Evolutionary conservation across 1,140 invertebrate genomes (phyloP).

Genomic region (Drosophila nikananu): DNA sequence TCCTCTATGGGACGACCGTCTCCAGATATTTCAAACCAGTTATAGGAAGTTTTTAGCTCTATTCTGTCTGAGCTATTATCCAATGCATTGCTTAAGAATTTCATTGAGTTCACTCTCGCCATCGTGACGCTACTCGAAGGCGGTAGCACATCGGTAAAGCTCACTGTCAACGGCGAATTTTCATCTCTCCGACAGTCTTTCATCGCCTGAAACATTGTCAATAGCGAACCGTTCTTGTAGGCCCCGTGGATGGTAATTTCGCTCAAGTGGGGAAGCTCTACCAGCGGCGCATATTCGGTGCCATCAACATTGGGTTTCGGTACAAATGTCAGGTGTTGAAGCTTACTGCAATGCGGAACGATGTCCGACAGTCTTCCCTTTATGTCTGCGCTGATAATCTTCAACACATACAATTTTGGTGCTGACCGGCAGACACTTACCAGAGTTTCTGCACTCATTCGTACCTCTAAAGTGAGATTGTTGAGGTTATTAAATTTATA

Average conservation of each 20-base stretch:
- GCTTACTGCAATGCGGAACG: neutral
- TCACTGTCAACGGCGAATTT: too few relatives aligned
- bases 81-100: neutral
- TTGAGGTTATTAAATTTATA: too few relatives aligned
- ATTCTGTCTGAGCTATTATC: neutral
- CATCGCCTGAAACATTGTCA: neutral
- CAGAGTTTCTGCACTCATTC: neutral
- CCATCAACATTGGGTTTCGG: neutral
- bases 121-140: neutral
- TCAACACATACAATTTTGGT: neutral
- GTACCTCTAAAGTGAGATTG: neutral
- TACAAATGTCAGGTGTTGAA: neutral
- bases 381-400: neutral
- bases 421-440: neutral
- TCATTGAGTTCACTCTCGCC: neutral
- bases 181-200: neutral
- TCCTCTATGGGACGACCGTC: neutral
- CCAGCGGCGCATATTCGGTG: constrained; percentile 1
- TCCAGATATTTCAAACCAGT: neutral
- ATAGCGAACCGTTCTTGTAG: neutral
- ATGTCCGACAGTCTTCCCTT: neutral
- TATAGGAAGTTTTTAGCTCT: neutral
- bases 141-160: neutral
- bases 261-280: neutral
- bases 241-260: neutral